These are phyloP conservation scores for Montipora efflorescens DNA, from an alignment of 64 coral and sea anemone species.

Conservation along the genomic window DNA sequence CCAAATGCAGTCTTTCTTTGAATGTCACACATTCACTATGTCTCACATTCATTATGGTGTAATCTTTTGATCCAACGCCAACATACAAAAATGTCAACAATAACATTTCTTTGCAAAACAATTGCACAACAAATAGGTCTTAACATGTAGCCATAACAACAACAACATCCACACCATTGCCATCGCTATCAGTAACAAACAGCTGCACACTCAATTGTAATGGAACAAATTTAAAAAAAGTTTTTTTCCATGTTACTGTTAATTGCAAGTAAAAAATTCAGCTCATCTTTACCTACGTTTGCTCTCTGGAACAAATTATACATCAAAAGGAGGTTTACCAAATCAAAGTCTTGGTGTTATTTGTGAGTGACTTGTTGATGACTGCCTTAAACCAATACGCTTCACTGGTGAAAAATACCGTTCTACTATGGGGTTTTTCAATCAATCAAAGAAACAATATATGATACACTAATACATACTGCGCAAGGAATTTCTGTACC, in stretches of 20 bases:
- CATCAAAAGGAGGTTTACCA: neutral
- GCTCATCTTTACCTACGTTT: neutral
- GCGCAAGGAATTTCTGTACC: constrained; percentile 83
- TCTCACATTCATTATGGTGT: neutral
- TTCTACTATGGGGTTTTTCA: too few relatives aligned
- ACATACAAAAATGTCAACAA: too few relatives aligned
- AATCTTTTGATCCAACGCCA: neutral
- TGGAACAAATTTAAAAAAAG: neutral
- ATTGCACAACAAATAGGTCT: too few relatives aligned
- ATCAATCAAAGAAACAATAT: too few relatives aligned
- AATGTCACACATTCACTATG: neutral
- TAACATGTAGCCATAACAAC: too few relatives aligned
- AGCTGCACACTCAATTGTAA: neutral
- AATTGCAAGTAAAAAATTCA: neutral
- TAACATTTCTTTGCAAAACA: too few relatives aligned
- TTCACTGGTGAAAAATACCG: too few relatives aligned
- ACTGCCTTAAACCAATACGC: neutral
- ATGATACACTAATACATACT: constrained; percentile 76
- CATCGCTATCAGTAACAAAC: too few relatives aligned
- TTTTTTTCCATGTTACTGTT: neutral
- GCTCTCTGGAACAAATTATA: neutral
- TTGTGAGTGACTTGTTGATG: neutral
- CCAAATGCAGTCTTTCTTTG: neutral
- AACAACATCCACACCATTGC: too few relatives aligned
- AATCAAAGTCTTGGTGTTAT: neutral